These are phyloP conservation scores for Nomada goodeniana DNA, from an alignment of 2,888 invertebrate species.

Conservation along the genomic window DNA sequence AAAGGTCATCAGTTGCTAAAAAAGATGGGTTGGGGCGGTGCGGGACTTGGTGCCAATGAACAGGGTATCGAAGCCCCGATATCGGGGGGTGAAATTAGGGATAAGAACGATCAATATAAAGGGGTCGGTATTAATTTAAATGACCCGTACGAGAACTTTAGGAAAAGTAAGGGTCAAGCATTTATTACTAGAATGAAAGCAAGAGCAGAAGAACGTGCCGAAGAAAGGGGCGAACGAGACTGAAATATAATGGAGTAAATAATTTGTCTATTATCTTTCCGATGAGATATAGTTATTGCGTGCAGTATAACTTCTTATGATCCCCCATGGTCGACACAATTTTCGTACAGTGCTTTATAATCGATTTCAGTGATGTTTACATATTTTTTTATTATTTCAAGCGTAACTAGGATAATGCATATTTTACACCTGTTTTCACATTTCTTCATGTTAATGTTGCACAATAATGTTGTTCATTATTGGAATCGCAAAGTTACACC, in stretches of 20 bases:
- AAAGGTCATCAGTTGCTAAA: constrained; percentile 98
- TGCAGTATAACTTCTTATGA: constrained; percentile 38
- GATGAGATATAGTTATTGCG: constrained; percentile 37
- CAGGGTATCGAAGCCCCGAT: constrained; percentile 98
- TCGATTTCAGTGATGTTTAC: constrained; percentile 39
- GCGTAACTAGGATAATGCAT: constrained; percentile 12
- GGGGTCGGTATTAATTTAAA: constrained; percentile 97
- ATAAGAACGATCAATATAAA: constrained; percentile 96
- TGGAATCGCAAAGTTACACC: constrained; percentile 37
- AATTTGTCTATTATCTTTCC: constrained; percentile 50
- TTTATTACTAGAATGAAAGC: constrained; percentile 98
- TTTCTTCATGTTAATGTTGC: constrained; percentile 13
- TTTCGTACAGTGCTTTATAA: constrained; percentile 25
- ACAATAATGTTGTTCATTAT: constrained; percentile 23
- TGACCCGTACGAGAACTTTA: constrained; percentile 98
- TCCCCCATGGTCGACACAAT: constrained; percentile 50
- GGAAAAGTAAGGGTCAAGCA: constrained; percentile 97
- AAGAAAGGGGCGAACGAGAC: constrained; percentile 84
- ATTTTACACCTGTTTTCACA: neutral
- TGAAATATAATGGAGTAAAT: constrained; percentile 65
- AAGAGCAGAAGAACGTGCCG: constrained; percentile 90
- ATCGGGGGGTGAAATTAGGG: constrained; percentile 95
- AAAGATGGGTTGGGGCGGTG: constrained; percentile 99
- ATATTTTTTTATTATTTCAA: neutral
- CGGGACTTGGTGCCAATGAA: constrained; percentile 96